Conservation (phyloP, 1,140 invertebrate genomes). For the Popillia japonica region DNA sequence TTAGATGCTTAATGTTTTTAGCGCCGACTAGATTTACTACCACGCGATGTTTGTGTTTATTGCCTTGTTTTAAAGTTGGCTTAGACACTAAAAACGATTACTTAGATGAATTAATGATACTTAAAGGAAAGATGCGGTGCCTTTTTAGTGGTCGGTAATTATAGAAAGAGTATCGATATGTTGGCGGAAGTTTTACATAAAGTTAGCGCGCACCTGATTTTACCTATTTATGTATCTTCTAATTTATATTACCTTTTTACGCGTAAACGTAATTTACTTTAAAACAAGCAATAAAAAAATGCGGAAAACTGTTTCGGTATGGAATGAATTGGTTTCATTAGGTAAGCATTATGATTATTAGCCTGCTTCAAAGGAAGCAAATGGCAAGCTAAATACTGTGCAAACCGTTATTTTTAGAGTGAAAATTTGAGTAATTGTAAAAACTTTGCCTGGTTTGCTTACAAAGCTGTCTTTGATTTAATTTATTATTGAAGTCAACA, state of each 20-base stretch:
- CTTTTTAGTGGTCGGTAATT: conserved; percentile 22
- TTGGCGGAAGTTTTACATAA: conserved; percentile 6
- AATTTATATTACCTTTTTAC: conserved; percentile 4
- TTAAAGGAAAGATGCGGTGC: neutral
- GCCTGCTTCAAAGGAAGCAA: too few relatives aligned
- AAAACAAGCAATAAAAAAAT: conserved; percentile 12
- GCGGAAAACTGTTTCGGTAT: neutral
- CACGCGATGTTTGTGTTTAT: conserved; percentile 22
- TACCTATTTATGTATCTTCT: neutral
- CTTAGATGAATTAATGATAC: conserved; percentile 31
- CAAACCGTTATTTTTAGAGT: too few relatives aligned
- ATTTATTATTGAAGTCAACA: too few relatives aligned
- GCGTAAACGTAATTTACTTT: conserved; percentile 5
- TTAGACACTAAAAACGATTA: conserved; percentile 24
- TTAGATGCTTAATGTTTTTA: conserved; percentile 34
- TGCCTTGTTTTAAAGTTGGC: conserved; percentile 29
- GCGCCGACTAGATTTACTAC: conserved; percentile 28
- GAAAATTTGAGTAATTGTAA: too few relatives aligned
- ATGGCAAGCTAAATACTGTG: too few relatives aligned
- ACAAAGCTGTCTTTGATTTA: too few relatives aligned
- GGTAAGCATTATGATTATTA: neutral
- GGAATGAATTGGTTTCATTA: neutral
- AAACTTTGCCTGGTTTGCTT: too few relatives aligned
- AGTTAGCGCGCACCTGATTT: neutral
- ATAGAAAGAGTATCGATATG: conserved; percentile 21